Base-by-base conservation (phyloP, 2,797 vertebrate genomes). In the Myoxocephalus aenaeus region DNA sequence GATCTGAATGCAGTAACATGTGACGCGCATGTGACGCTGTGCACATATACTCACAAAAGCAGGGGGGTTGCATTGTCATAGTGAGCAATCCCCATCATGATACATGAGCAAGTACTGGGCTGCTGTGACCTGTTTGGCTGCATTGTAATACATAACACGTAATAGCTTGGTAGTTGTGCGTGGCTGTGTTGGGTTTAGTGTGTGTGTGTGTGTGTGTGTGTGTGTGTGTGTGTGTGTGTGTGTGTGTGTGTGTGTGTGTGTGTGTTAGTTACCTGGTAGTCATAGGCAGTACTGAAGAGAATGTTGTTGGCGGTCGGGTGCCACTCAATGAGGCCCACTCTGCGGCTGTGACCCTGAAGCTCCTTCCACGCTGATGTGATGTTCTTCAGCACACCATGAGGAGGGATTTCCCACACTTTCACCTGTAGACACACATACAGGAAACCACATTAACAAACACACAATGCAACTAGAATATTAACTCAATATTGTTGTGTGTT, bases 321-420 rank as follows among this genome's bases (percentile, higher is more conserved):
- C 97, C 97, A 99, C 73, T 99, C 97, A 10, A 99, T 92, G 84
- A 98, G 95, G 66, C 96, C 95, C 9, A 98, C 97, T 74, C 96
- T 95, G 86, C 97, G 96, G 5, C 92, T 71, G 18, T 99, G 97
- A 70, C 96, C 96, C 80, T 95, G 86, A 14, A 99, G 96, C 77
- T 98, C 97, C 76, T 97, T 97, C 91, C 86, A 94, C 0, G 95
- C 88, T 63, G 64, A 83, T 0, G 96, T 97, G 50, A 99, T 90
- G 90, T 93, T 97, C 90, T 86, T 96, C 7, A 94, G 56, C 64
- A 97, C 75, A 14, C 96, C 91, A 10, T 95, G 94, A 80, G 92
- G 94, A 62, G 97, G 97, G 86, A 99, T 96, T 51, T 96, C 95
- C 97, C 97, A 99, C 77, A 98, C 94, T 91, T 97, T 98, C 79